phyloP scores from a whole-genome alignment of 2,113 vertebrate species.

The Triplophysa dalaica region DNA sequence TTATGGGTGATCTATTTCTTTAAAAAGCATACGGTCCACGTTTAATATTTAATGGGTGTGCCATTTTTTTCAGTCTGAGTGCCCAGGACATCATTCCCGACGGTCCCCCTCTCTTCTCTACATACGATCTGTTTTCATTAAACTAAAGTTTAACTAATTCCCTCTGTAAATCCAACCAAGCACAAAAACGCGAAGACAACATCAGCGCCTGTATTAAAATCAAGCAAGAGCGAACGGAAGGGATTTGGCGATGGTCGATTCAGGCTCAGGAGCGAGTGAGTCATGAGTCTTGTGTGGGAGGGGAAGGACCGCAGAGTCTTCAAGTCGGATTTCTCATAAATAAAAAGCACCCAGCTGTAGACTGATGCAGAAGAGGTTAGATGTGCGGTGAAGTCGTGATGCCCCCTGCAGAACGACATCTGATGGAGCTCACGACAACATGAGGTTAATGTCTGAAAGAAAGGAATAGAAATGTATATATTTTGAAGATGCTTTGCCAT shows the following conservation, averaged over 20 bases:
- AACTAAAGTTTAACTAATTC: slow-evolving; percentile 3
- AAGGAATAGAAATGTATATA: background rate
- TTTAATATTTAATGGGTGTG: no score
- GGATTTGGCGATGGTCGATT: slow-evolving; percentile 25
- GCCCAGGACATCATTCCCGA: no score
- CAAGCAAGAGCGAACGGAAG: background rate
- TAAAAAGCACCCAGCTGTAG: slow-evolving; percentile 20
- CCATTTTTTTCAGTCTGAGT: no score
- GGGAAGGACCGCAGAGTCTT: slow-evolving; percentile 33
- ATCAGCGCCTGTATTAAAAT: slow-evolving; percentile 3
- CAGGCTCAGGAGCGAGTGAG: slow-evolving; percentile 12
- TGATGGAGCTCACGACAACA: background rate
- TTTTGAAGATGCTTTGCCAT: slow-evolving; percentile 9
- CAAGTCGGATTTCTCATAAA: slow-evolving; percentile 45
- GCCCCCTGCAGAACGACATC: slow-evolving; percentile 3
- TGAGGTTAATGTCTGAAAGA: slow-evolving; percentile 12
- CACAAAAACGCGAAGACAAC: slow-evolving; percentile 6
- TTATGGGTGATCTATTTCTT: no score
- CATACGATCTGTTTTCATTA: background rate
- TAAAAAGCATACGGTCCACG: background rate
- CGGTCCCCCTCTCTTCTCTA: background rate
- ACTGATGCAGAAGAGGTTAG: slow-evolving; percentile 26
- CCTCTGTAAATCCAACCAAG: background rate
- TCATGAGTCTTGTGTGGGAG: slow-evolving; percentile 38
- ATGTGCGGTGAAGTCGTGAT: slow-evolving; percentile 17